phyloP scores from a whole-genome alignment of 2,888 invertebrate genomes.

The Orthonevra nobilis region DNA sequence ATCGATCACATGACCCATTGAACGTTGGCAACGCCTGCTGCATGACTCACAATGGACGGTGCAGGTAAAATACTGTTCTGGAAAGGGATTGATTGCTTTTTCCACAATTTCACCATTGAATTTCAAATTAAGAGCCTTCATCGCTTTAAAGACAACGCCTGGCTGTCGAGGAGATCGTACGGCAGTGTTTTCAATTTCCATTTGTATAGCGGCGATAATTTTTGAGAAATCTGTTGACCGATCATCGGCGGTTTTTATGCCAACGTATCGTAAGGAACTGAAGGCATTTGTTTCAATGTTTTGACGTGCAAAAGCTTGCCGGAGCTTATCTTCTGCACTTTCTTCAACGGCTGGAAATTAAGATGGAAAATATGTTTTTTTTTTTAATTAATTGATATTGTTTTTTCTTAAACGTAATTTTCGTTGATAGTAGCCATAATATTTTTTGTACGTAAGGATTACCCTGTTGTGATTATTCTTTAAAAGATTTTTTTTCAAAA shows the following conservation, averaged over 20 bases:
- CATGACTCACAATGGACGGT: constrained; percentile 87
- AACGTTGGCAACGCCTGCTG: constrained; percentile 83
- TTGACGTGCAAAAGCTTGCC: constrained; percentile 83
- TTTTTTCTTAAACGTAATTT: too few relatives aligned
- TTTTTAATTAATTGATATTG: neutral
- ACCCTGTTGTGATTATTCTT: too few relatives aligned
- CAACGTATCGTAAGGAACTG: constrained; percentile 86
- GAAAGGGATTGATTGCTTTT: constrained; percentile 84
- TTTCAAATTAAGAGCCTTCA: constrained; percentile 88
- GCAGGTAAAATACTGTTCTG: constrained; percentile 90
- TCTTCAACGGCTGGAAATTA: constrained; percentile 81
- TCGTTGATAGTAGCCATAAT: too few relatives aligned
- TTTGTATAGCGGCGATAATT: constrained; percentile 82
- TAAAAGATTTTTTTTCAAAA: too few relatives aligned
- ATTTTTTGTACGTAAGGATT: too few relatives aligned
- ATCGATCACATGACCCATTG: constrained; percentile 85
- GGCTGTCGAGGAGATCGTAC: constrained; percentile 86
- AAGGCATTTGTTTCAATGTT: constrained; percentile 86
- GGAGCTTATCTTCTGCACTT: constrained; percentile 84
- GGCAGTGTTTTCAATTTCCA: constrained; percentile 85
- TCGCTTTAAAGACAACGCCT: constrained; percentile 84
- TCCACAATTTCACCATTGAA: constrained; percentile 86
- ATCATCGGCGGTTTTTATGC: constrained; percentile 82
- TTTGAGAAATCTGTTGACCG: constrained; percentile 83
- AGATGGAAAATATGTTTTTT: neutral